phyloP scores from a whole-genome alignment of 92 coral and sea anemone genomes.

The Epizoanthus rinbou region DNA sequence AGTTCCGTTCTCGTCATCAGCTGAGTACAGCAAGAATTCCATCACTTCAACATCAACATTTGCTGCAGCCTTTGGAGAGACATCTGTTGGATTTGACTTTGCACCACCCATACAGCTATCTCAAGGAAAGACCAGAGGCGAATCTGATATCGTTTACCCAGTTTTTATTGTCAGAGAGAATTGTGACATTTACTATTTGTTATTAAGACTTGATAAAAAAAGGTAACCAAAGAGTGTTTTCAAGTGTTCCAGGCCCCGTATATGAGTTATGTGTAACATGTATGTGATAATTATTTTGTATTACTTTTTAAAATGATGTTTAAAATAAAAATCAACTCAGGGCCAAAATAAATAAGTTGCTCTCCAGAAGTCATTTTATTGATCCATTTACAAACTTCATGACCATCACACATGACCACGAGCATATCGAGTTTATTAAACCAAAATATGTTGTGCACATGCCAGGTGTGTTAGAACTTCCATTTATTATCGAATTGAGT shows the following conservation, averaged over 20 bases:
- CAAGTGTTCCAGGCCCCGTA: not conserved
- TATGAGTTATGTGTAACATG: too few species aligned
- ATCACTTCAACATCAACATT: slow-evolving; percentile 80
- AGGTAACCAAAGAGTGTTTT: slow-evolving; percentile 52
- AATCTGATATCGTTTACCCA: slow-evolving; percentile 63
- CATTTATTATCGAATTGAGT: too few species aligned
- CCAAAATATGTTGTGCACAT: too few species aligned
- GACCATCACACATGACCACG: too few species aligned
- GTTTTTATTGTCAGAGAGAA: slow-evolving; percentile 85
- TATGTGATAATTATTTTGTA: too few species aligned
- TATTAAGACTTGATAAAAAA: slow-evolving; percentile 57
- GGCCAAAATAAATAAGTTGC: too few species aligned
- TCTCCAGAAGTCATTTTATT: too few species aligned
- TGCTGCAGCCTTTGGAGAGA: slow-evolving; percentile 96
- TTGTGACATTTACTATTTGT: slow-evolving; percentile 88
- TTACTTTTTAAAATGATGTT: too few species aligned
- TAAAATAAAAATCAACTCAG: too few species aligned
- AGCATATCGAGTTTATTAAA: too few species aligned
- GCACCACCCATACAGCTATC: slow-evolving; percentile 70
- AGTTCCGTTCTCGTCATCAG: slow-evolving; percentile 71
- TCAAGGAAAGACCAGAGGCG: slow-evolving; percentile 43
- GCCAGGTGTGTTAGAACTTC: too few species aligned
- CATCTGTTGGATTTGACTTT: slow-evolving; percentile 91
- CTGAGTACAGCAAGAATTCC: slow-evolving; percentile 70
- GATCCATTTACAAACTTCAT: too few species aligned